Evolutionary conservation across 2,888 invertebrate genomes (phyloP).

Genomic region (Lasioglossum malachurum): DNA sequence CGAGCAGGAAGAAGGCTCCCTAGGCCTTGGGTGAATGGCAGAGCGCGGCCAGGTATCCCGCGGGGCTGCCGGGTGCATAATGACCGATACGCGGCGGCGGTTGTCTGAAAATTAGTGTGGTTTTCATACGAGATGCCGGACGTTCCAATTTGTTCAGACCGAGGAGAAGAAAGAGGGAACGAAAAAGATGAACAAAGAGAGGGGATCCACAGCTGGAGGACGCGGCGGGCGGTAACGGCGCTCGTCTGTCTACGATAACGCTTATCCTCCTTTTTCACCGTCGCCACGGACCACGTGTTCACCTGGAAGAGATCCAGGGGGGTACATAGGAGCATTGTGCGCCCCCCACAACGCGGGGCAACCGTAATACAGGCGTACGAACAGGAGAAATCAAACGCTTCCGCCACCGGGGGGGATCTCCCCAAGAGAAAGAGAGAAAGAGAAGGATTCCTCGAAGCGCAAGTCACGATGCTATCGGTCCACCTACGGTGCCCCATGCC

Average conservation of each 20-base stretch:
- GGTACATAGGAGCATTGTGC: slow-evolving; percentile 36
- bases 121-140: slow-evolving; percentile 60
- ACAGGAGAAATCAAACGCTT: slow-evolving; percentile 63
- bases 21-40: slow-evolving; percentile 22
- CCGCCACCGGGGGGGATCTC: slow-evolving; percentile 44
- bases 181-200: not conserved
- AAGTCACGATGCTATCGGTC: slow-evolving; percentile 67
- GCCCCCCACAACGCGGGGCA: slow-evolving; percentile 29
- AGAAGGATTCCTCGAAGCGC: slow-evolving; percentile 60
- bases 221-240: slow-evolving; percentile 55
- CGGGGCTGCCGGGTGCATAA: slow-evolving; percentile 36
- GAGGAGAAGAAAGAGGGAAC: not conserved
- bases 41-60: slow-evolving; percentile 34
- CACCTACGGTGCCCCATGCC: slow-evolving; percentile 30
- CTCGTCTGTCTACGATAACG: slow-evolving; percentile 31
- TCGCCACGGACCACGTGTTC: slow-evolving; percentile 52
- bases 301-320: slow-evolving; percentile 27
- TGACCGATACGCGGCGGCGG: slow-evolving; percentile 42
- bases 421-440: slow-evolving; percentile 24
- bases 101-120: slow-evolving; percentile 62
- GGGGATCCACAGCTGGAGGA: slow-evolving; percentile 42
- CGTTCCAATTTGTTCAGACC: slow-evolving; percentile 65
- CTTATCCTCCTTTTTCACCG: slow-evolving; percentile 22
- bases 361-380: slow-evolving; percentile 59
- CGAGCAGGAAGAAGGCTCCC: slow-evolving; percentile 34